Evolutionary conservation across 92 coral and sea anemone genomes (phyloP).

Genomic region (Ricordea florida): DNA sequence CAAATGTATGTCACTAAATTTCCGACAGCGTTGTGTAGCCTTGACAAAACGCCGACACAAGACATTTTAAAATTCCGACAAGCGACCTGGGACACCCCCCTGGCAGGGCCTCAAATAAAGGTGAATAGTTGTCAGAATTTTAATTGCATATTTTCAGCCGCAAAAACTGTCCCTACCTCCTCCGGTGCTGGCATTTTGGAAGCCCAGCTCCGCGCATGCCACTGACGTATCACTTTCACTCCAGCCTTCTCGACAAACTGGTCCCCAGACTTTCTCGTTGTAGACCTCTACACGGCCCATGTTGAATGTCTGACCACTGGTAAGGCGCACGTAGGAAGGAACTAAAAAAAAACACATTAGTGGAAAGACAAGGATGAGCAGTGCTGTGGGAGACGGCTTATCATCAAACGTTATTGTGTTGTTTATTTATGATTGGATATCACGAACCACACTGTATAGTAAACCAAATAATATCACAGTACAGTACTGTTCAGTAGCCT

Average conservation of each 20-base stretch:
- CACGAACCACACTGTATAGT: no score
- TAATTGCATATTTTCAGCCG: neutral
- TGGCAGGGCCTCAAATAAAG: no score
- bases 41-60: no score
- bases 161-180: neutral
- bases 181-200: neutral
- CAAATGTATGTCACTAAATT: no score
- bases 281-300: conserved; percentile 69
- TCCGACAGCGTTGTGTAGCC: no score
- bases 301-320: conserved; percentile 23
- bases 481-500: no score
- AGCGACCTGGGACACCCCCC: no score
- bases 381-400: no score
- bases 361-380: neutral
- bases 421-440: no score
- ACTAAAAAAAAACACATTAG: neutral
- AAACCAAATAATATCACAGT: no score
- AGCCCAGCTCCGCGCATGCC: conserved; percentile 77
- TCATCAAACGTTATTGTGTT: no score
- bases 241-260: conserved; percentile 77
- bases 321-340: conserved; percentile 70
- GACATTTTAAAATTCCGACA: no score
- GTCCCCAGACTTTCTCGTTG: conserved; percentile 66
- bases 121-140: neutral
- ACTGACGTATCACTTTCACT: conserved; percentile 45